Base-by-base conservation (phyloP, 2,797 vertebrate genomes). In the Octomys mimax region DNA sequence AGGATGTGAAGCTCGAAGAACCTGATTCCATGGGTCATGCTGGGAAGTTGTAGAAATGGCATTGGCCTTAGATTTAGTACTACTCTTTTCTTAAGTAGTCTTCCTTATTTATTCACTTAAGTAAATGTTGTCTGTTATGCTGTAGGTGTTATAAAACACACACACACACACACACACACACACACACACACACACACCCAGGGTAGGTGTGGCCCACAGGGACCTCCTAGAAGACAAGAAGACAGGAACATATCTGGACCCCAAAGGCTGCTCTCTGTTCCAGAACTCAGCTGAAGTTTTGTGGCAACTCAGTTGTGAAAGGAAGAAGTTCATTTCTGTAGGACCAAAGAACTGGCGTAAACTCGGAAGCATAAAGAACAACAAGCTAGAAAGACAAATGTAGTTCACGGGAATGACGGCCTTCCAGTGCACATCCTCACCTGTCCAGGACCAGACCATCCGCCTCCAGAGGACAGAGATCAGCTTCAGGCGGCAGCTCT, bases 191-290 rank as follows among this genome's bases (percentile, higher is more conserved):
- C 75, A 52, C 46, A 19, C 16, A 52, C 13, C 33, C 4, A 10
- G 0, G 0, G 62, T 46, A 54, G 64, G 78, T 18, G 7, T 18
- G 0, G 16, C 11, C 11, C 0, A 8, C 24, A 1, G 52, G 18
- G 64, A 19, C 13, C 10, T 49, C 83, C 54, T 10, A 0, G 16
- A 36, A 22, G 33, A 22, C 2, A 0, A 0, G 16, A 36, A 22
- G 33, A 22, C 2, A 12, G 16, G 75, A 62, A 4, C 7, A 31
- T 0, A 28, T 16, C 73, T 28, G 42, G 42, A 28, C 42, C 7
- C 8, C 3, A 0, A 1, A 5, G 5, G 18, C 1, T 0, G 9
- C 10, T 6, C 13, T 64, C 19, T 16, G 1, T 0, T 26, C 19
- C 7, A 3, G 24, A 0, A 0, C 42, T 36, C 39, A 12, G 13